Evolutionary conservation across 2,797 vertebrate species (phyloP).

Genomic region (Galago senegalensis): DNA sequence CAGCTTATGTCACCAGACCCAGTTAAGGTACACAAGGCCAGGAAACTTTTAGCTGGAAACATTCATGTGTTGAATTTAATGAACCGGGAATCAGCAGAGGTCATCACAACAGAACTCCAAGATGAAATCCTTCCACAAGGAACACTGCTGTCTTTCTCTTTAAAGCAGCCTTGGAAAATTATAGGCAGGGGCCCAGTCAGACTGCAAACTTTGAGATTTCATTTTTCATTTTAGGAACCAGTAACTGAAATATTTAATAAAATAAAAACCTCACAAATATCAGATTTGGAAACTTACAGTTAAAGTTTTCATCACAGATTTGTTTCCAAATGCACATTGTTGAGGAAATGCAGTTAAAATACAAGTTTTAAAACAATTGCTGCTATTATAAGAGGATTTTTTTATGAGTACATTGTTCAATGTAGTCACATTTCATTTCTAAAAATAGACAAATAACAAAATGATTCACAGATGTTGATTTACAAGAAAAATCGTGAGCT

Average conservation of each 20-base stretch:
- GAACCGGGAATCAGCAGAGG: conserved; percentile 36
- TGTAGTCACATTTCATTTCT: conserved; percentile 69
- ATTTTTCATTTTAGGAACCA: conserved; percentile 47
- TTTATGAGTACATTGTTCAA: conserved; percentile 78
- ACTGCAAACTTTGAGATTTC: conserved; percentile 9
- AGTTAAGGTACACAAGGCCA: background rate
- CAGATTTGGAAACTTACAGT: conserved; percentile 41
- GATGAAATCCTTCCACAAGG: background rate
- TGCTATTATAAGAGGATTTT: conserved; percentile 35
- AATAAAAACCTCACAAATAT: conserved; percentile 45
- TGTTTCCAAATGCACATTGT: conserved; percentile 57
- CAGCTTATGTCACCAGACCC: background rate
- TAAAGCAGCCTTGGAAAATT: background rate
- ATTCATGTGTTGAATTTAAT: conserved; percentile 51
- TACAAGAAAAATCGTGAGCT: conserved; percentile 59
- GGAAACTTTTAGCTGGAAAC: conserved; percentile 53
- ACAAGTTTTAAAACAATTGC: conserved; percentile 37
- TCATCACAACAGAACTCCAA: conserved; percentile 26
- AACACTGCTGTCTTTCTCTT: background rate
- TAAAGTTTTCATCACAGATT: conserved; percentile 46
- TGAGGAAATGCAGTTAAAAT: conserved; percentile 30
- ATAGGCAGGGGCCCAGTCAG: background rate
- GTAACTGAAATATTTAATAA: conserved; percentile 25
- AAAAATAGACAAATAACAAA: conserved; percentile 72
- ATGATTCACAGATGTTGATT: conserved; percentile 77